Base-by-base conservation (phyloP, 2,888 invertebrate genomes). In the Drosophila crucigera region DNA sequence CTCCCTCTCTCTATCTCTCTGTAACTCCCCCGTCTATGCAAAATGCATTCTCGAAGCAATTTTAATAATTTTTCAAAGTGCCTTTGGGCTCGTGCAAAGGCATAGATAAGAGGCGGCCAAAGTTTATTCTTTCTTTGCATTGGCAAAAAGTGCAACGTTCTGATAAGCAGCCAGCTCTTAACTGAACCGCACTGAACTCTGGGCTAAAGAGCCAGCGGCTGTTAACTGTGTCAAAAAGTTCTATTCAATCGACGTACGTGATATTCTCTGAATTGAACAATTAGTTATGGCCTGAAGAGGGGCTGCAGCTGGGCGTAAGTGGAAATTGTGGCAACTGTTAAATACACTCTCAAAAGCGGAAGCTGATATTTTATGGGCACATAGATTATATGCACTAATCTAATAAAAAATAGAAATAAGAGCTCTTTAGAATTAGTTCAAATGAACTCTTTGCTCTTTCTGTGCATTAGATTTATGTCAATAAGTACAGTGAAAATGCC, bases 141-240 rank as follows among this genome's bases (percentile, higher is more conserved):
- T 62, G 53, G 66, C 83, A 70, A 85, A 90, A 85, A 85, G 90
- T 85, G 84, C 90, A 85, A 84, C 56, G 85, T 66, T 82, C 90
- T 72, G 89, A 88, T 84, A 84, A 84, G 89, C 80, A 73, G 50
- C 28, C 68, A 68, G 63, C 62, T 63, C 78, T 72, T 50, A 68
- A 63, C 54, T 28, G 62, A 78, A 62, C 66, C 59, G 25, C 37
- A 19, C 47, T 10, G 16, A 55, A 25, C 55, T 50, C 25, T 25
- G 33, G 59, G 53, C 47, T 7, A 73, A 74, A 74, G 50, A 60
- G 70, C 85, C 86, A 66, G 52, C 62, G 84, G 81, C 89, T 74
- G 59, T 77, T 74, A 83, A 84, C 80, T 86, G 74, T 86, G 89
- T 86, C 91, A 90, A 90, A 90, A 85, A 89, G 68, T 86, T 90